Evolutionary conservation across 2,888 invertebrate species (phyloP).

Genomic region (Aproaerema taeniolella): DNA sequence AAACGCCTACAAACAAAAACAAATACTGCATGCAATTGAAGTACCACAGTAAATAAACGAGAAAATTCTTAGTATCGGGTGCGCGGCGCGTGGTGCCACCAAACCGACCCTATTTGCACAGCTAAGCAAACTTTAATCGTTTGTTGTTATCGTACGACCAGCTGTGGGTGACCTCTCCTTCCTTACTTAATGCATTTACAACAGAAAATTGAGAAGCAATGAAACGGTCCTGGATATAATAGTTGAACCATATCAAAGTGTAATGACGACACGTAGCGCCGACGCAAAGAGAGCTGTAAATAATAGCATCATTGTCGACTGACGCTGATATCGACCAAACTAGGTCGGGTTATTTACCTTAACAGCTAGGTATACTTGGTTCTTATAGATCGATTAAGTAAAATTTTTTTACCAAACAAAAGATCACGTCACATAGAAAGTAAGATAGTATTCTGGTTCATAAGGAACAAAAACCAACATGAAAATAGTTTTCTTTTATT

Average conservation of each 20-base stretch:
- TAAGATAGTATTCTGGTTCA: too few relatives aligned
- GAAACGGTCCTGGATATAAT: slow-evolving; percentile 34
- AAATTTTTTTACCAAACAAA: too few relatives aligned
- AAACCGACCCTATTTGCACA: slow-evolving; percentile 64
- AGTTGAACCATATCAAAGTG: slow-evolving; percentile 47
- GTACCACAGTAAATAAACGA: slow-evolving; percentile 55
- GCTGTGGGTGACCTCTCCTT: slow-evolving; percentile 23
- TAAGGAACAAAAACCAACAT: too few relatives aligned
- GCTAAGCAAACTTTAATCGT: slow-evolving; percentile 63
- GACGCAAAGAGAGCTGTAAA: slow-evolving; percentile 44
- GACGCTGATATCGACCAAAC: slow-evolving; percentile 37
- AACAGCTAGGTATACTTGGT: too few relatives aligned
- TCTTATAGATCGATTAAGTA: too few relatives aligned
- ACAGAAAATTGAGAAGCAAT: slow-evolving; percentile 29
- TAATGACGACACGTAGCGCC: slow-evolving; percentile 52
- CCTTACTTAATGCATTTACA: slow-evolving; percentile 17
- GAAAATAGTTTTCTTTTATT: too few relatives aligned
- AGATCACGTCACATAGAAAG: too few relatives aligned
- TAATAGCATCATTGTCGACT: slow-evolving; percentile 41
- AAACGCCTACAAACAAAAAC: too few relatives aligned
- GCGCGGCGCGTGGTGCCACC: slow-evolving; percentile 58
- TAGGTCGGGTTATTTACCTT: slow-evolving; percentile 53
- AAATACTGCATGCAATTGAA: too few relatives aligned
- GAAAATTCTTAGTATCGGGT: slow-evolving; percentile 65
- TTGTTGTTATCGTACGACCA: slow-evolving; percentile 56